Base-by-base conservation (phyloP, 2,797 vertebrate genomes). In the Protonibea diacanthus region DNA sequence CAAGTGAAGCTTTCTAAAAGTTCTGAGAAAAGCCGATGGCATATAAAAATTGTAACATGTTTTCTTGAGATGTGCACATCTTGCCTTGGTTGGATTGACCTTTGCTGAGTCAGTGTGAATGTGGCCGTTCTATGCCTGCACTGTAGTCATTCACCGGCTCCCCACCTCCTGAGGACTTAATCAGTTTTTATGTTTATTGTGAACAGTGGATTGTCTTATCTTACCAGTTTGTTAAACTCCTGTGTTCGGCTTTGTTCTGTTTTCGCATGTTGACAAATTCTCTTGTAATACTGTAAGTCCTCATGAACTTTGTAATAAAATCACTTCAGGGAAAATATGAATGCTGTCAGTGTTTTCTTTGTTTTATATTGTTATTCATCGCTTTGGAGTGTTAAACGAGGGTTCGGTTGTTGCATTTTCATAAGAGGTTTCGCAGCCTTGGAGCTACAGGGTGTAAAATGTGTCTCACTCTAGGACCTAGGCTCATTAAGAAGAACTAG, bases 261-360 rank as follows among this genome's bases (percentile, higher is more conserved):
- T 95, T 95, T 93, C 93, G 96, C 96, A 96, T 96, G 96, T 96
- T 95, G 93, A 97, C 96, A 96, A 97, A 96, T 93, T 96, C 94
- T 97, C 95, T 96, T 99, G 97, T 99, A 99, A 99, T 94, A 93
- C 90, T 93, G 92, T 98, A 99, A 98, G 96, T 97, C 96, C 96
- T 96, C 94, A 94, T 94, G 96, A 98, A 97, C 95, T 98, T 99
- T 98, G 96, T 97, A 97, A 98, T 98, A 98, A 99, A 96, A 98
- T 96, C 90, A 95, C 92, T 95, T 92, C 93, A 93, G 92, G 93
- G 94, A 93, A 95, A 92, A 94, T 91, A 86, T 42, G n/a, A 87
- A 82, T 57, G 71, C 51, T 72, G 84, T 89, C 76, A 64, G 66
- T 89, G 78, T 71, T 87, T 88, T 82, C 59, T 72, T 85, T 84